These are phyloP conservation scores for Tinea trinotella DNA, from an alignment of 2,888 invertebrate species.

Conservation along the genomic window DNA sequence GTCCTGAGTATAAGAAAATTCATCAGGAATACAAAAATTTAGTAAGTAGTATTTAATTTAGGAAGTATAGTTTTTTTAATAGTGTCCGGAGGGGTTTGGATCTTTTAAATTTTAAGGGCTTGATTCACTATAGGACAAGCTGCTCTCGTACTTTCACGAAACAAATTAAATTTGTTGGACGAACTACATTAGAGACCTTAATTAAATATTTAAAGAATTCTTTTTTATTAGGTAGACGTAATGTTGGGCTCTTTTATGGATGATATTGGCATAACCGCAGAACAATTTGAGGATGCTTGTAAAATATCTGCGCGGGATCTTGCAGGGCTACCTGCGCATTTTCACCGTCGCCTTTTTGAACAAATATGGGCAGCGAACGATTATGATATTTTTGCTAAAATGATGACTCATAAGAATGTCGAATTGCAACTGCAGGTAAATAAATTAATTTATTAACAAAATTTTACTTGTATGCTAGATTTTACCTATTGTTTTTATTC, in stretches of 20 bases:
- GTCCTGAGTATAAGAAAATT: slow-evolving; percentile 81
- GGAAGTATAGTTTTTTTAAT: too few relatives aligned
- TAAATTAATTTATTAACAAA: too few relatives aligned
- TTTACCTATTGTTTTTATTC: slow-evolving; percentile 19
- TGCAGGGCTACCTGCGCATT: slow-evolving; percentile 69
- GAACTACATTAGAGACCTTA: too few relatives aligned
- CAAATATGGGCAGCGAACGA: slow-evolving; percentile 96
- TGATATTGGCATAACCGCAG: slow-evolving; percentile 89
- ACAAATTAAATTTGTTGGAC: too few relatives aligned
- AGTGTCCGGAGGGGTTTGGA: too few relatives aligned
- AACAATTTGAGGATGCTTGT: slow-evolving; percentile 90
- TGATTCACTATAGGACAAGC: too few relatives aligned
- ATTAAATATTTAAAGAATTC: neutral
- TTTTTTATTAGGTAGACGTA: slow-evolving; percentile 78
- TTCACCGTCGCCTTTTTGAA: slow-evolving; percentile 75
- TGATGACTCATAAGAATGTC: slow-evolving; percentile 95
- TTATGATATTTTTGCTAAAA: slow-evolving; percentile 87
- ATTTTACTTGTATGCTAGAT: neutral
- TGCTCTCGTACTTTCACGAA: too few relatives aligned
- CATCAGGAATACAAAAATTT: slow-evolving; percentile 91
- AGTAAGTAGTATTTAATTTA: slow-evolving; percentile 59
- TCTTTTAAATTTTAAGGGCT: too few relatives aligned
- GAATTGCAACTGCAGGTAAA: slow-evolving; percentile 82
- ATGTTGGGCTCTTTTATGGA: slow-evolving; percentile 94
- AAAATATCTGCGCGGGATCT: slow-evolving; percentile 56